Evolutionary conservation across 2,797 vertebrate species (phyloP).

Genomic region (Oreonectes daqikongensis): DNA sequence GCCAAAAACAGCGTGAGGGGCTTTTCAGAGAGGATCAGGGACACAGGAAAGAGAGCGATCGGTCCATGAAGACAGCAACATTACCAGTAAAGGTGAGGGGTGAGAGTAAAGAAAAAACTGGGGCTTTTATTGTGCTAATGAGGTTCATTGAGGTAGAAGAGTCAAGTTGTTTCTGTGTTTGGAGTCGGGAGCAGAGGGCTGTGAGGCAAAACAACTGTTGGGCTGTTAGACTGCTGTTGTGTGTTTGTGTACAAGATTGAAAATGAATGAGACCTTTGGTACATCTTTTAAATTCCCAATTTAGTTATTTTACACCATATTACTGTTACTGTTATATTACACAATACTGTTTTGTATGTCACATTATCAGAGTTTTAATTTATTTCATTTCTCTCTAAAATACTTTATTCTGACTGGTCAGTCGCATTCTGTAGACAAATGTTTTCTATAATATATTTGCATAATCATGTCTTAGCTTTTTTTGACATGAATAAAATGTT

Average conservation of each 20-base stretch:
- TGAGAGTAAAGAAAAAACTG: constrained; percentile 28
- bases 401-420: not conserved
- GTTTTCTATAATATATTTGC: not conserved
- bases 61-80: constrained; percentile 64
- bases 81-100: constrained; percentile 80
- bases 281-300: not conserved
- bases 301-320: not conserved
- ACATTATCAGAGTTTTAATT: not conserved
- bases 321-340: no score
- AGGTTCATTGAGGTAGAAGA: not conserved
- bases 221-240: no score
- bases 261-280: not conserved
- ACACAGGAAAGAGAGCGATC: constrained; percentile 47
- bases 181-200: not conserved
- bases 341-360: not conserved
- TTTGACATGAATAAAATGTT: not conserved
- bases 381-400: not conserved
- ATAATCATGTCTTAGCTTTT: not conserved
- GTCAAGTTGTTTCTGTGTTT: not conserved
- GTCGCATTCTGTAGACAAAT: not conserved
- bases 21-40: constrained; percentile 57
- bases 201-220: not conserved
- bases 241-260: not conserved
- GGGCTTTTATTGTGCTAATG: not conserved
- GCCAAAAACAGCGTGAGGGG: constrained; percentile 76